phyloP scores from a whole-genome alignment of 2,888 invertebrate species.

The Crepidodera aurea region DNA sequence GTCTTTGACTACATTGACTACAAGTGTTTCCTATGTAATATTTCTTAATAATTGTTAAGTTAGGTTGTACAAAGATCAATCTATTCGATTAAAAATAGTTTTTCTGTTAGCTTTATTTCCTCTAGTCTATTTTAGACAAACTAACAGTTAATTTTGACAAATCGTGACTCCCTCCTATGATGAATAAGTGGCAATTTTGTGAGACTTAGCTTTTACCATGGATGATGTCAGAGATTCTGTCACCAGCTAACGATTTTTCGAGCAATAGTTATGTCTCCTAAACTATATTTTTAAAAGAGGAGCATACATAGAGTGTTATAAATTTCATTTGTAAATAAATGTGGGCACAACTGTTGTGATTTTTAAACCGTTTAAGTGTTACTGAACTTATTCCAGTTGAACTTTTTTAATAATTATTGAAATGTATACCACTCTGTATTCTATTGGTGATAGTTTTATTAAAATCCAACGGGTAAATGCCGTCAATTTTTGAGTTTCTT shows the following conservation, averaged over 20 bases:
- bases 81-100: not conserved
- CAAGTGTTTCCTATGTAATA: not conserved
- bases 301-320: no score
- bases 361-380: no score
- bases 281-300: no score
- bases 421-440: no score
- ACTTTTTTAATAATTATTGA: no score
- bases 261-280: not conserved
- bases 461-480: not conserved
- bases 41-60: not conserved
- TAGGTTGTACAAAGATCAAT: not conserved
- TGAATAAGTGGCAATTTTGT: not conserved
- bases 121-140: conserved; percentile 8
- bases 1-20: not conserved
- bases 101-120: conserved; percentile 5
- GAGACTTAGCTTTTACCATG: not conserved
- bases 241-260: not conserved
- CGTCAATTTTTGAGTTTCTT: not conserved
- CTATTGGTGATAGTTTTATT: not conserved
- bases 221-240: not conserved
- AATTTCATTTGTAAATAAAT: no score
- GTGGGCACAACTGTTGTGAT: no score
- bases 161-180: not conserved
- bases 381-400: no score
- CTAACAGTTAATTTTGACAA: not conserved